Base-by-base conservation (phyloP, 1,140 invertebrate species). In the Drosophila pallidifrons region DNA sequence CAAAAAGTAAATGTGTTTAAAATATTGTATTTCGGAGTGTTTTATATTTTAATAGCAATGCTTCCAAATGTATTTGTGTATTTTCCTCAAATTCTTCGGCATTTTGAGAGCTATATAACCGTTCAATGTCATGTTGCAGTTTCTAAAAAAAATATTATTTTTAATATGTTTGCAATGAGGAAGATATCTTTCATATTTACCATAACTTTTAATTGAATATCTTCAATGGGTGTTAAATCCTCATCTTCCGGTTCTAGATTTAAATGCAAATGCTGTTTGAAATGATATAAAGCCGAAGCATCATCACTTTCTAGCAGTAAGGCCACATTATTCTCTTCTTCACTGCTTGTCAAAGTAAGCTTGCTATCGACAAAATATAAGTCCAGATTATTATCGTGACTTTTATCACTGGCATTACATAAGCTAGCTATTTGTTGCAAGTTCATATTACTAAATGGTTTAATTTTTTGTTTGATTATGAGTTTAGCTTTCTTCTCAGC, bases 41-140 rank as follows among this genome's bases (percentile, higher is more conserved):
- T 11, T 72, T 54, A 61, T 76, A 76, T 66, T 66, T 60, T 16
- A 60, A 38, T 25, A 72, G 28, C 43, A 76, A 45, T 35, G 55
- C 66, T 15, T 76, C 74, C 49, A 76, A 61, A 60, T 72, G 55
- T 28, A 73, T 55, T 72, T 71, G 10, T 4, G 20, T 20, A 35
- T 73, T 76, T 6, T 30, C 30, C 25, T 72, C 47, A 38, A 30
- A 35, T 1, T 65, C 47, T 8, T 55, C 30, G 13, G 38, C 13
- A 54, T 30, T 20, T 49, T 65, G 60, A 11, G 63, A 52, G 5
- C 75, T 61, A 75, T 75, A 76, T 20, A 79, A 77, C 5, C 35
- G 52, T 7, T 83, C 75, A 20, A 81, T 63, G 38, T 88, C 75
- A 13, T 70, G 72, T 63, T 87, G 87, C 0, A 82, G 70, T 66